Evolutionary conservation across 2,888 invertebrate genomes (phyloP).

Genomic region (Lysandra bellargus): DNA sequence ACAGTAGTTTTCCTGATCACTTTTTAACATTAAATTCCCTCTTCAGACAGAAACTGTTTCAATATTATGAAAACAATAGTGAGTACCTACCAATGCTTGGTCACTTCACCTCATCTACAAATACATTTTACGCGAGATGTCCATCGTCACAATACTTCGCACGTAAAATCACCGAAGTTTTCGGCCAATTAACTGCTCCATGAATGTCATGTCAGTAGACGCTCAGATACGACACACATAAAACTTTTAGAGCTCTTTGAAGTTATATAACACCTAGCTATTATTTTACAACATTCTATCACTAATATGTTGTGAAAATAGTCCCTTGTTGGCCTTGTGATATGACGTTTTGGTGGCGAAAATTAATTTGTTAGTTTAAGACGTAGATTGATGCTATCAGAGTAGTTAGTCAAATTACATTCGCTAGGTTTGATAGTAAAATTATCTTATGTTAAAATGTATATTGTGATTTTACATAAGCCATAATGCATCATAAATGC

Average conservation of each 20-base stretch:
- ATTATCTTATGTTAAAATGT: no score
- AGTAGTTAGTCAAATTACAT: no score
- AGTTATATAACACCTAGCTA: conserved; percentile 28
- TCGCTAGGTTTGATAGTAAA: no score
- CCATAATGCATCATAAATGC: no score
- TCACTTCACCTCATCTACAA: neutral
- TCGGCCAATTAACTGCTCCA: conserved; percentile 17
- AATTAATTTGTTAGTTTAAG: no score
- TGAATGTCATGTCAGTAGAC: conserved; percentile 32
- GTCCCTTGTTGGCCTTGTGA: neutral
- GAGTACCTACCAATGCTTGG: neutral
- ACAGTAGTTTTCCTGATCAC: no score
- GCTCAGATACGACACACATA: conserved; percentile 34
- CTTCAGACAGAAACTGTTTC: no score
- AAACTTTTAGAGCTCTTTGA: conserved; percentile 36
- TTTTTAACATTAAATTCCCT: no score
- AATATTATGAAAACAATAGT: no score
- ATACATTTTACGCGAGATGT: neutral
- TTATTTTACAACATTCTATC: neutral
- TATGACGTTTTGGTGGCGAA: neutral
- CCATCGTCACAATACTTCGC: neutral
- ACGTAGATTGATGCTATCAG: no score
- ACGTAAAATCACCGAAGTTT: conserved; percentile 11
- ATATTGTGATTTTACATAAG: no score
- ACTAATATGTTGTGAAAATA: conserved; percentile 9